These are phyloP conservation scores for Drosophila equinoxialis DNA, from an alignment of 1,140 invertebrate species.

Conservation along the genomic window DNA sequence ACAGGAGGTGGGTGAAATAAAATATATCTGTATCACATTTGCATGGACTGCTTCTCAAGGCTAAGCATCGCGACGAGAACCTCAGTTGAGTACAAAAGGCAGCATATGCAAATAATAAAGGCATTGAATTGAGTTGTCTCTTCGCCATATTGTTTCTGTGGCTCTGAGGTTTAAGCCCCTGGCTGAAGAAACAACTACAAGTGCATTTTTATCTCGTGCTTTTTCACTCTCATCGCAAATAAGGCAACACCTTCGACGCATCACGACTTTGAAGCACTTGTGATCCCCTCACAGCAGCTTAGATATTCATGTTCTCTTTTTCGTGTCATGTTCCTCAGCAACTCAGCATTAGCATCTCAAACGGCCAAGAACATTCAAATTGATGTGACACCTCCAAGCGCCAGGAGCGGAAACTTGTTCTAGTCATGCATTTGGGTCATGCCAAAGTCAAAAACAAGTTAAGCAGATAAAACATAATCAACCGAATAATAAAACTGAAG, in stretches of 20 bases:
- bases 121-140: slow-evolving; percentile 19
- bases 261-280: slow-evolving; percentile 45
- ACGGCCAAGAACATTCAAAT: slow-evolving; percentile 60
- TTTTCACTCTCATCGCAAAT: slow-evolving; percentile 36
- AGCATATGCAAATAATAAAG: slow-evolving; percentile 39
- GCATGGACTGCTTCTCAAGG: slow-evolving; percentile 26
- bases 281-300: slow-evolving; percentile 36
- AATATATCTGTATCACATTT: slow-evolving; percentile 48
- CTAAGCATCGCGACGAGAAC: slow-evolving; percentile 31
- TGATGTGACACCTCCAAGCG: slow-evolving; percentile 45
- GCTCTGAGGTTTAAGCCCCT: slow-evolving; percentile 21
- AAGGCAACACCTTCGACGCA: slow-evolving; percentile 44
- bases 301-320: slow-evolving; percentile 51
- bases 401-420: slow-evolving; percentile 26
- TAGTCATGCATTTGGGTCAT: slow-evolving; percentile 62
- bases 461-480: slow-evolving; percentile 27
- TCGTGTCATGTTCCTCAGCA: neutral
- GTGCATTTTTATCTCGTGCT: slow-evolving; percentile 32
- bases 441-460: slow-evolving; percentile 16
- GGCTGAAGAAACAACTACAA: slow-evolving; percentile 39
- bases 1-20: slow-evolving; percentile 9
- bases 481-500: neutral
- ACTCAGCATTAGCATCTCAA: slow-evolving; percentile 63
- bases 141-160: slow-evolving; percentile 20
- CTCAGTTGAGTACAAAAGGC: neutral